phyloP scores from a whole-genome alignment of 2,888 invertebrate species.

The Agrotis puta region DNA sequence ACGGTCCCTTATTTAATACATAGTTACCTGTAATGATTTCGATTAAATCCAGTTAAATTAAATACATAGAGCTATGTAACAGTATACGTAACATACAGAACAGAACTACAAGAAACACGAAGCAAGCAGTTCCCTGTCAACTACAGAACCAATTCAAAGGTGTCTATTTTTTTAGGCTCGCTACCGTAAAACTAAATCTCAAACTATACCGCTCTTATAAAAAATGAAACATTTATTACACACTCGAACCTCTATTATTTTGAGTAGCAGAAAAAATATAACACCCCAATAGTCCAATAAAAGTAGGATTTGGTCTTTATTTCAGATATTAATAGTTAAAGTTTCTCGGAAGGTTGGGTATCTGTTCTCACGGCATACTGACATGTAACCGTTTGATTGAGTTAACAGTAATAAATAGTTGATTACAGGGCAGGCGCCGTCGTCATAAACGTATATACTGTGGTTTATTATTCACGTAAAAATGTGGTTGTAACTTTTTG shows the following conservation, averaged over 20 bases:
- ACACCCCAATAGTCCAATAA: conserved; percentile 85
- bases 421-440: conserved; percentile 87
- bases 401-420: conserved; percentile 87
- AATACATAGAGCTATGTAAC: not conserved
- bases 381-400: conserved; percentile 82
- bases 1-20: not conserved
- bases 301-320: conserved; percentile 87
- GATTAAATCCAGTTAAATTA: not conserved
- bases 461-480: conserved; percentile 84
- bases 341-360: conserved; percentile 82
- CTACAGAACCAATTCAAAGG: conserved; percentile 54
- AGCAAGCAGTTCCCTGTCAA: not conserved
- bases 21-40: not conserved
- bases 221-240: conserved; percentile 78
- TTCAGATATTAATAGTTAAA: conserved; percentile 85
- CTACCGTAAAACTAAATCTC: conserved; percentile 80
- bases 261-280: conserved; percentile 82
- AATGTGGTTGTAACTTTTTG: conserved; percentile 63
- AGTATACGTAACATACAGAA: not conserved
- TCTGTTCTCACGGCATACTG: conserved; percentile 84
- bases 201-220: conserved; percentile 71
- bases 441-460: conserved; percentile 85
- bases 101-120: not conserved
- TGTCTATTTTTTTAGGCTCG: conserved; percentile 65
- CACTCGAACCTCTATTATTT: conserved; percentile 76